Evolutionary conservation across 2,113 vertebrate genomes (phyloP), one percentile per base, ranked within the genome.

Genomic region (Chloebia gouldiae): DNA sequence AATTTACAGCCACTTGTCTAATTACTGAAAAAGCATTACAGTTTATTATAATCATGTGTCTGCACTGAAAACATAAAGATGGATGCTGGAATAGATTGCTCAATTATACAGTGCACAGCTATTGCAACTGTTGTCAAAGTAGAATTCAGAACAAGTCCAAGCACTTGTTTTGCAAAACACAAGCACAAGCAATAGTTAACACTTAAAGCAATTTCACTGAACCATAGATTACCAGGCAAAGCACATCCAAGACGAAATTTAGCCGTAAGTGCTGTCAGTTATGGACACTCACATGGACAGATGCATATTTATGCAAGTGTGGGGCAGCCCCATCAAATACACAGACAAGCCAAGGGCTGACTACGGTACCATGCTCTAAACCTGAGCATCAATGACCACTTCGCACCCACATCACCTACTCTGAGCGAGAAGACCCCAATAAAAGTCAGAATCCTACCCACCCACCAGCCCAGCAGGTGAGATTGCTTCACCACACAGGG

Each of bases 1-100:
- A 93, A 93, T 96, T 92, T 90, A 88, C 40, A 94, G 53, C 65
- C 76, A 76, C 80, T 96, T 78, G 86, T 81, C 79, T 71, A 78
- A 90, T 96, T 91, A 86, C 39, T 23, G 85, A 91, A 86, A 72
- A 75, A 91, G 50, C 47, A 82, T 86, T 90, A 80, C 44, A 42
- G 68, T 90, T 93, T 81, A 92, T 96, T 83, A 75, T 65, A 81
- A 92, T 88, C 79, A 88, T 31, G 76, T 90, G 76, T 75, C 90
- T 91, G 69, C 65, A 57, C 56, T 84, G 64, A 73, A 93, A 96
- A 84, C 80, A 93, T 75, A 90, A 96, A 92, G 81, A 71, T 20
- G 84, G 60, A 86, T 19, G 72, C 88, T 83, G 72, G 72, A 88
- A 96, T 70, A 88, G 82, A 94, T 75, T 93, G 94, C 90, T 90